A percentile compares a stretch with the other conserved stretches of the same genome.
Conservation (phyloP, 1,140 invertebrate genomes). For the Temnothorax curvispinosus region DNA sequence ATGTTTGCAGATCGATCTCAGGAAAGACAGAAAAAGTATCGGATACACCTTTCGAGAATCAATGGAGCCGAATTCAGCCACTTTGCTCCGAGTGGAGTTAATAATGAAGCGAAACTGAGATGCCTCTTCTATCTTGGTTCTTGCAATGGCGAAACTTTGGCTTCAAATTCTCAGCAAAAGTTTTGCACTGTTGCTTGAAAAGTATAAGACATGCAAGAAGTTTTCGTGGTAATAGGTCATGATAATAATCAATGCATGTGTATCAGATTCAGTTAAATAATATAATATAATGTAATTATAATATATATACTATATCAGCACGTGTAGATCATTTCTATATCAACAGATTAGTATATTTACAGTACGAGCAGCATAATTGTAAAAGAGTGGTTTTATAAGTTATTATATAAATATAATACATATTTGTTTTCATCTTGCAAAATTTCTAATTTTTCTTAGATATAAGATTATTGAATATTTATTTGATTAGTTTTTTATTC, state of each 20-base stretch:
- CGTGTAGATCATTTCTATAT: not conserved
- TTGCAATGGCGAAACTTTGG: conserved; percentile 54
- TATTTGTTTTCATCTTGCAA: not conserved
- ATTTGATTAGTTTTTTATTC: not conserved
- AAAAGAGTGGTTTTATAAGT: not conserved
- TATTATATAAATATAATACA: not conserved
- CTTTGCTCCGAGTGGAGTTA: conserved; percentile 65
- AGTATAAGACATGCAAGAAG: conserved; percentile 38
- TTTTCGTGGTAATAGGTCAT: conserved; percentile 29
- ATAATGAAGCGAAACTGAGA: conserved; percentile 66
- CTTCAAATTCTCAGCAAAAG: conserved; percentile 58
- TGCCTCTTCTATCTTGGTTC: conserved; percentile 37
- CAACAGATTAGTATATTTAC: not conserved
- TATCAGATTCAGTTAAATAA: not conserved
- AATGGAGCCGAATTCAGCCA: conserved; percentile 55
- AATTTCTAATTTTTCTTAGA: not conserved
- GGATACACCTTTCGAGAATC: conserved; percentile 41
- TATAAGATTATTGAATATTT: not conserved
- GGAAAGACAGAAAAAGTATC: not conserved
- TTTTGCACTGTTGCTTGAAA: conserved; percentile 43
- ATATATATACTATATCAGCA: not conserved
- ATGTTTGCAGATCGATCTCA: not conserved
- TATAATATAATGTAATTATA: not conserved
- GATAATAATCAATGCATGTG: conserved; percentile 22
- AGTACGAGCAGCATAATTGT: not conserved